A percentile compares a stretch with the other conserved stretches of the same genome.
phyloP scores from a whole-genome alignment of 2,113 vertebrate genomes.

The Platysteira castanea region DNA sequence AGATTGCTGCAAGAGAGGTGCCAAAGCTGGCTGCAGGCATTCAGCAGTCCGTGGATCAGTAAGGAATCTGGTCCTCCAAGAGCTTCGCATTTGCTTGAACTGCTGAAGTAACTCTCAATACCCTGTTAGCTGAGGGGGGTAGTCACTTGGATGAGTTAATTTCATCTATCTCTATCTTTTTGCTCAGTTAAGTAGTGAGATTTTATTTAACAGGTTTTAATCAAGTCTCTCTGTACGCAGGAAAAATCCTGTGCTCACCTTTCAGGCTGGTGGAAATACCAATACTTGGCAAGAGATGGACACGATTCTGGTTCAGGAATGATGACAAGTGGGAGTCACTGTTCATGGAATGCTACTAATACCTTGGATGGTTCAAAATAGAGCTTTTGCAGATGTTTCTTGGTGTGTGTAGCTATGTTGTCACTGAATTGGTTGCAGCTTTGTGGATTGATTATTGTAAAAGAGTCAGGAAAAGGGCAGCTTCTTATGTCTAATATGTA shows the following conservation, averaged over 20 bases:
- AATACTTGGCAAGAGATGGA: background rate
- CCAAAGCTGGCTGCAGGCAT: background rate
- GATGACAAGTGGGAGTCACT: background rate
- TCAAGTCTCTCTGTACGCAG: accelerated
- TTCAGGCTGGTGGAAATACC: background rate
- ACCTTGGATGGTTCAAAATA: background rate
- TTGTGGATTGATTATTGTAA: background rate
- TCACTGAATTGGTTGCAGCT: background rate
- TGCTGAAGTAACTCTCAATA: too few species aligned
- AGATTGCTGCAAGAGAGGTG: background rate
- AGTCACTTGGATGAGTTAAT: background rate
- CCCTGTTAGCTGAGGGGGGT: background rate
- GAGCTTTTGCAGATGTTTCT: background rate
- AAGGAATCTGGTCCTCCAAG: background rate
- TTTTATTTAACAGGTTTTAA: background rate
- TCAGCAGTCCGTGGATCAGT: background rate
- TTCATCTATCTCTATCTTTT: background rate
- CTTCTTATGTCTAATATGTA: background rate
- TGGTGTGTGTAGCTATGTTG: background rate
- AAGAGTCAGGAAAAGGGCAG: background rate
- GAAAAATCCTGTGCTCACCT: background rate
- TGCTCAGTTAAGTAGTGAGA: background rate
- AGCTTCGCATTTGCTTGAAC: background rate
- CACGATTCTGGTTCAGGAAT: background rate
- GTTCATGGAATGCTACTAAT: background rate